These are phyloP conservation scores for Ctenomys sociabilis DNA, from an alignment of 2,113 vertebrate genomes.

Conservation along the genomic window DNA sequence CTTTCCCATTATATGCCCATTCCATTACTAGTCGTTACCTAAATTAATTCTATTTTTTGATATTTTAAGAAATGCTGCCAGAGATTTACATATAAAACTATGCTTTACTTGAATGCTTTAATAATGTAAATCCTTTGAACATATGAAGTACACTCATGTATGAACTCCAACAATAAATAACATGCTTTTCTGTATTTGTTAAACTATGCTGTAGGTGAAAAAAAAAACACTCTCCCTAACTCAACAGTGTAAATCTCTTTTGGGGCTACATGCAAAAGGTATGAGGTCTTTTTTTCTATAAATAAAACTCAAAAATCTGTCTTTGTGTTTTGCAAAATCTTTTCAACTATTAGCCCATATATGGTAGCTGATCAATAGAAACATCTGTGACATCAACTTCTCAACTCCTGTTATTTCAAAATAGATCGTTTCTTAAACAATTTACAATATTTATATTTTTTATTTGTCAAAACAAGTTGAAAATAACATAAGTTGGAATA, in stretches of 20 bases:
- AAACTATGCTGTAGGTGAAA: background rate
- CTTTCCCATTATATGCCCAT: background rate
- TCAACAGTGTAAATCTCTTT: conserved; percentile 6
- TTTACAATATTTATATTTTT: background rate
- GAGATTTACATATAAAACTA: background rate
- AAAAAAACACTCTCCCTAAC: background rate
- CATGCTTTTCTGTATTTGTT: background rate
- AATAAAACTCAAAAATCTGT: background rate
- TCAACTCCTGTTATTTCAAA: conserved; percentile 51
- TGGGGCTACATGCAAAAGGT: background rate
- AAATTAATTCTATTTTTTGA: conserved; percentile 1
- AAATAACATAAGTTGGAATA: background rate
- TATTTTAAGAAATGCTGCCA: background rate
- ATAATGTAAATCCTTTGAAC: background rate
- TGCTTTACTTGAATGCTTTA: background rate
- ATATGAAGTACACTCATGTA: background rate
- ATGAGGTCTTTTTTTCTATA: background rate
- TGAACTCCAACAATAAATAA: conserved; percentile 27
- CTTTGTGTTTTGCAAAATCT: conserved; percentile 42
- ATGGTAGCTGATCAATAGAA: conserved; percentile 57
- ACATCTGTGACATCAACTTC: conserved; percentile 60
- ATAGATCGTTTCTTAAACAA: conserved; percentile 14
- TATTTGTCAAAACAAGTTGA: conserved; percentile 18
- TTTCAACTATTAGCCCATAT: background rate
- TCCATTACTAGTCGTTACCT: background rate